Evolutionary conservation across 2,113 vertebrate species (phyloP), one percentile per base, ranked within the genome.

Genomic region (Scomber japonicus): DNA sequence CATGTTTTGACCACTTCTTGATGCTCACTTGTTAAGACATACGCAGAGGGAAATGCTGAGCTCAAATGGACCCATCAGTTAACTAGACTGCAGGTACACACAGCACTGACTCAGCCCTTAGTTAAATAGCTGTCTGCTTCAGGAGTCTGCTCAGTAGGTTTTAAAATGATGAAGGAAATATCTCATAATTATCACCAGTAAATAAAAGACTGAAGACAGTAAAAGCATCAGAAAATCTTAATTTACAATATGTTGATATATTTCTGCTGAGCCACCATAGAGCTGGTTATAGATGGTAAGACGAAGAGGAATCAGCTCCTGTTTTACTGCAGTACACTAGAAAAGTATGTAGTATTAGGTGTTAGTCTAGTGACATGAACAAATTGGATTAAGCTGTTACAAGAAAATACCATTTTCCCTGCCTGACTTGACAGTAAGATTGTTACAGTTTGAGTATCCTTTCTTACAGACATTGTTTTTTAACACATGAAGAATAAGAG

Each of bases 21-120:
- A 35, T 66, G 74, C 21, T 53, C 5, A n/a, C 40, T 64, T 78
- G 57, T 46, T 50, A 24, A 31, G 55, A 54, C 7, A 56, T 31
- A 55, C 48, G 19, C 19, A 21, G 15, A 12, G 27, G 7, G 66
- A 65, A 44, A 14, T 46, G 50, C 51, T 71, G 7, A 24, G 45
- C 57, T 30, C 40, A 16, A 66, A 13, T 48, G 15, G 17, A 75
- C 3, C 49, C 4, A 10, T 75, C 17, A 9, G 31, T 62, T 48
- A 51, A 45, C 19, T 40, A 35, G 66, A 49, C 17, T 78, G 17
- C 60, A 60, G 53, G 21, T 75, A 45, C 48, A 40, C 8, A 40
- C 35, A 40, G 44, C n/a, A 45, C 75, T 65, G 63, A 62, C 40
- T 50, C 51, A 61, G 49, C 56, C 31, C 40, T 21, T 21, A 78